phyloP scores from a whole-genome alignment of 2,888 invertebrate species.

The Coenonympha glycerion region DNA sequence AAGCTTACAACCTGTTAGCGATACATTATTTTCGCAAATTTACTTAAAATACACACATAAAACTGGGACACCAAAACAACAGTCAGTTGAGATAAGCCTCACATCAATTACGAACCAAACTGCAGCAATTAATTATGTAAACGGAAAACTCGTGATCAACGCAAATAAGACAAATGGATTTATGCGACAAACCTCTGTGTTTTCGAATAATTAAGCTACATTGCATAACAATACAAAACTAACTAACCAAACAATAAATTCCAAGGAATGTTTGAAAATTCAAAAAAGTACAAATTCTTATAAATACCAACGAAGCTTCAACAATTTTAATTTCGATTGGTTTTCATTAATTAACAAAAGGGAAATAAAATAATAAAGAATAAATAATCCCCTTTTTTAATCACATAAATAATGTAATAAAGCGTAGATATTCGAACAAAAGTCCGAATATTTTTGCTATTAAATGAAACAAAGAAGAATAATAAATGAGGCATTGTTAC shows the following conservation, averaged over 20 bases:
- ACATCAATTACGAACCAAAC: slow-evolving; percentile 25
- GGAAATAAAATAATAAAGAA: too few species aligned
- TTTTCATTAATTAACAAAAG: too few species aligned
- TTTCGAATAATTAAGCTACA: neutral
- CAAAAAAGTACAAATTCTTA: neutral
- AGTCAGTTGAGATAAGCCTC: neutral
- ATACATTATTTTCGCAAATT: neutral
- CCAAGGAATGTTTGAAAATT: neutral
- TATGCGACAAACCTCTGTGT: neutral
- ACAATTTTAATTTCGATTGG: too few species aligned
- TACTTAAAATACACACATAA: neutral
- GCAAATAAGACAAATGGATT: slow-evolving; percentile 34
- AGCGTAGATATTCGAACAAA: too few species aligned
- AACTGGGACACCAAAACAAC: neutral
- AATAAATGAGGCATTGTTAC: neutral
- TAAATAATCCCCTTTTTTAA: too few species aligned
- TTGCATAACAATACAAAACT: neutral
- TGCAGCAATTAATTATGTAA: slow-evolving; percentile 56
- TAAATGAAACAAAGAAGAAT: neutral
- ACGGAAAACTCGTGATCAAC: slow-evolving; percentile 45
- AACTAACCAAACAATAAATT: neutral
- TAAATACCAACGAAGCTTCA: neutral
- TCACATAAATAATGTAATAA: too few species aligned
- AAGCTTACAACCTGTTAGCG: neutral
- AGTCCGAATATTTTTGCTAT: neutral